Evolutionary conservation across 1,140 invertebrate genomes (phyloP).

Genomic region (Spodoptera litura): DNA sequence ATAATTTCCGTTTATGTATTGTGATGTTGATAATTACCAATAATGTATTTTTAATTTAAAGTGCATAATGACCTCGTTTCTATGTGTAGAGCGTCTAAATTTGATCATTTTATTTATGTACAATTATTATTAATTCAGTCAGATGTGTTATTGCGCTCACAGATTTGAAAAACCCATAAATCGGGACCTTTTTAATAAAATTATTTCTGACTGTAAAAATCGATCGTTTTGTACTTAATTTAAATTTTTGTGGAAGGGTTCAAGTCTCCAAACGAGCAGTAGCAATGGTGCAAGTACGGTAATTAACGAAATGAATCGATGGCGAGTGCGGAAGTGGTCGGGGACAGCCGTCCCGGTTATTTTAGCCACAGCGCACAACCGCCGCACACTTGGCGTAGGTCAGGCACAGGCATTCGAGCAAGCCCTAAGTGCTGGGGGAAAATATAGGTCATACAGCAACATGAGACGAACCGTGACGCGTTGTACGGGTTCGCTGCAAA

Average conservation of each 20-base stretch:
- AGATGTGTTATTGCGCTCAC: neutral
- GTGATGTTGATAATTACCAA: neutral
- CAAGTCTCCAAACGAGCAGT: neutral
- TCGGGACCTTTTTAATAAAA: constrained; percentile 14
- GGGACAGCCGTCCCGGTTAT: constrained; percentile 74
- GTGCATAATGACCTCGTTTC: too few relatives aligned
- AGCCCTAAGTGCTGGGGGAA: constrained; percentile 81
- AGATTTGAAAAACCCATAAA: neutral
- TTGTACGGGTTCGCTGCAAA: constrained; percentile 50
- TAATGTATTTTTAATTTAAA: neutral
- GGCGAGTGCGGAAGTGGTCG: constrained; percentile 67
- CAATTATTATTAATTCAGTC: neutral
- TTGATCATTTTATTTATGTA: neutral
- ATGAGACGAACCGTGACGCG: constrained; percentile 47
- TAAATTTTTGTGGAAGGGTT: neutral
- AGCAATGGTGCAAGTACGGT: constrained; percentile 10
- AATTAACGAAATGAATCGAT: constrained; percentile 58
- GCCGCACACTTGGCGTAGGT: constrained; percentile 76
- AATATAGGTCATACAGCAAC: constrained; percentile 79
- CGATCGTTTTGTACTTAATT: constrained; percentile 6
- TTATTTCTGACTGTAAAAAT: neutral
- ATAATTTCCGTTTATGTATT: constrained; percentile 16
- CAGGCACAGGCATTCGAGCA: constrained; percentile 78
- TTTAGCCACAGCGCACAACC: constrained; percentile 73
- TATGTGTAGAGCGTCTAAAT: neutral